Evolutionary conservation across 2,888 invertebrate species (phyloP).

Genomic region (Eremobia ochroleuca): DNA sequence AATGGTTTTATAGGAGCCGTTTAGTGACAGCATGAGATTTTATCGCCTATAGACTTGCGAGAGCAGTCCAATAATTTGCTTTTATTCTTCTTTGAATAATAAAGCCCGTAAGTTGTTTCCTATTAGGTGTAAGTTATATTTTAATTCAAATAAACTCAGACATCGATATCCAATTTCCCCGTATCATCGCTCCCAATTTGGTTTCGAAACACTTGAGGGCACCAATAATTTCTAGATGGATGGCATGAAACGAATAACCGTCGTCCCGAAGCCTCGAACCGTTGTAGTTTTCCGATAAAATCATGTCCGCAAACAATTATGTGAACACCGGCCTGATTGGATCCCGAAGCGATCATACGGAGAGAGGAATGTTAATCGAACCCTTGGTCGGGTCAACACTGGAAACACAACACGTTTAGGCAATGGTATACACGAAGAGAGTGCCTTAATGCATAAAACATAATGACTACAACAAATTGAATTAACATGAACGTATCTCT

Average conservation of each 20-base stretch:
- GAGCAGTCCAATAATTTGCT: neutral
- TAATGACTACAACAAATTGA: slow-evolving; percentile 67
- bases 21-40: slow-evolving; percentile 1
- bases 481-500: slow-evolving; percentile 62
- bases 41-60: neutral
- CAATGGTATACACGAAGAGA: slow-evolving; percentile 60
- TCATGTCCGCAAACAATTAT: slow-evolving; percentile 88
- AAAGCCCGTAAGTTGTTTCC: neutral
- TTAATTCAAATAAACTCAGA: slow-evolving; percentile 18
- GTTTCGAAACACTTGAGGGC: slow-evolving; percentile 49
- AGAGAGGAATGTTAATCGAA: slow-evolving; percentile 86
- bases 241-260: slow-evolving; percentile 62
- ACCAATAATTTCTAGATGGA: slow-evolving; percentile 65
- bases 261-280: slow-evolving; percentile 62
- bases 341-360: slow-evolving; percentile 83
- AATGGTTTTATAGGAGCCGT: slow-evolving; percentile 23
- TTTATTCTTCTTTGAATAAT: neutral
- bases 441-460: slow-evolving; percentile 66
- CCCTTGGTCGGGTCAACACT: slow-evolving; percentile 77
- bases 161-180: slow-evolving; percentile 45
- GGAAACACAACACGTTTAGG: slow-evolving; percentile 66
- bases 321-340: slow-evolving; percentile 81
- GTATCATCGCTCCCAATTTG: slow-evolving; percentile 46
- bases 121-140: neutral
- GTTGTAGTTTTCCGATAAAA: slow-evolving; percentile 79